Evolutionary conservation across 2,797 vertebrate genomes (phyloP), one percentile per base, ranked within the genome.

Genomic region (Pelodytes ibericus): DNA sequence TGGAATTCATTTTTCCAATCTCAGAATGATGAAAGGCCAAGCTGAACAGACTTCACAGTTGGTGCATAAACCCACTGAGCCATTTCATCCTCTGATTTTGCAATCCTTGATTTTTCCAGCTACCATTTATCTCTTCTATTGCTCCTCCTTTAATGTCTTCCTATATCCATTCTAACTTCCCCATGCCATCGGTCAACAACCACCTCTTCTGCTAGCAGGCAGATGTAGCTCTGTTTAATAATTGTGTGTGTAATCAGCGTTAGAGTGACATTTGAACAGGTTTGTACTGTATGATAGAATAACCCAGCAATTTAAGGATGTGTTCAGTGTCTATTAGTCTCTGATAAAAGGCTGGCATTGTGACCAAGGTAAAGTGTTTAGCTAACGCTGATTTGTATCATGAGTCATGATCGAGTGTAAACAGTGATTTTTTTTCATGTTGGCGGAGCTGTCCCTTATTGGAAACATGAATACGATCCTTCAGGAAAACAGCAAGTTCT

Each of bases 401-500:
- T n/a, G 44, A 47, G 11, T 47, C 1, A 47, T 47, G 44, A 47
- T 18, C 18, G 16, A 47, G 44, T 16, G 44, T 15, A n/a, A 4
- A 47, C 44, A 10, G 13, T 15, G 4, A 4, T 16, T 47, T 18
- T 47, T 15, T 53, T 53, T 24, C 20, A 24, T 53, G 24, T 22
- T 53, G 49, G 16, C n/a, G 16, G 13, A 44, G 2, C 29, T 25
- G 25, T 49, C 51, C 30, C n/a, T 53, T 5, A 57, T 20, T 41
- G 29, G 22, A 75, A 75, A 58, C 31, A 29, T 27, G 53, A 73
- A 41, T 31, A 18, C 22, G 30, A 29, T 31, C 22, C 30, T 59
- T 18, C n/a, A 66, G 36, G 30, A 66, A 66, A 58, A 66, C 47
- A 53, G n/a, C 30, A 41, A 24, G 51, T 30, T 31, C 33, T 66